Percentiles rank a stretch among this genome's conserved stretches.
Conservation (phyloP, 2,888 invertebrate species). For the Dasysyrphus tricinctus region DNA sequence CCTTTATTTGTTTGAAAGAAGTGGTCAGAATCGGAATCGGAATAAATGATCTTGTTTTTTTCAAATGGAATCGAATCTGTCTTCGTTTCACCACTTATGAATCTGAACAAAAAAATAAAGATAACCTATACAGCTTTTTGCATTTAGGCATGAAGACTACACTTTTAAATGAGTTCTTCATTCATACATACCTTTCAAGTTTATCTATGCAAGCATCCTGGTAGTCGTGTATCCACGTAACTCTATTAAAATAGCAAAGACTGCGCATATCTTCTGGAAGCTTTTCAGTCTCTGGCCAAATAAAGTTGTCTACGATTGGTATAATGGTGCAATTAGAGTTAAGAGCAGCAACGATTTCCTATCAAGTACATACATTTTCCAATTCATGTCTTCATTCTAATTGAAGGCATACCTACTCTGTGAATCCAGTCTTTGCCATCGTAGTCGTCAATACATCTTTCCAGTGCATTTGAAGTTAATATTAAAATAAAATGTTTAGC, state of each 20-base stretch:
- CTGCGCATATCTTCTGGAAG: conserved; percentile 98
- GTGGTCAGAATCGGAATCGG: no score
- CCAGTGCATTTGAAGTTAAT: conserved; percentile 96
- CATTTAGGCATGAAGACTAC: no score
- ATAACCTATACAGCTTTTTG: no score
- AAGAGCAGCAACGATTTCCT: conserved; percentile 98
- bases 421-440: conserved; percentile 99
- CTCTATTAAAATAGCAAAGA: conserved; percentile 97
- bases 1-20: no score
- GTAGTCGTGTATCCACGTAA: conserved; percentile 99
- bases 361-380: conserved; percentile 5
- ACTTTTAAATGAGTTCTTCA: no score
- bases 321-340: conserved; percentile 99
- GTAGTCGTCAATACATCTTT: conserved; percentile 95
- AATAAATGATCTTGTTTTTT: no score
- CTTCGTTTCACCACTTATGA: neutral
- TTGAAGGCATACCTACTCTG: no score
- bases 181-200: conserved; percentile 89
- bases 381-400: conserved; percentile 66
- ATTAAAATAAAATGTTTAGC: conserved; percentile 98
- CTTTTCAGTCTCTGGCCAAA: conserved; percentile 96
- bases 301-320: conserved; percentile 98
- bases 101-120: neutral
- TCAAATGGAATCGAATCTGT: neutral
- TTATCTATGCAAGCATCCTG: conserved; percentile 99